A percentile compares a stretch with the other conserved stretches of the same genome.
phyloP scores from a whole-genome alignment of 2,797 vertebrate genomes.

The Arvicola amphibius region DNA sequence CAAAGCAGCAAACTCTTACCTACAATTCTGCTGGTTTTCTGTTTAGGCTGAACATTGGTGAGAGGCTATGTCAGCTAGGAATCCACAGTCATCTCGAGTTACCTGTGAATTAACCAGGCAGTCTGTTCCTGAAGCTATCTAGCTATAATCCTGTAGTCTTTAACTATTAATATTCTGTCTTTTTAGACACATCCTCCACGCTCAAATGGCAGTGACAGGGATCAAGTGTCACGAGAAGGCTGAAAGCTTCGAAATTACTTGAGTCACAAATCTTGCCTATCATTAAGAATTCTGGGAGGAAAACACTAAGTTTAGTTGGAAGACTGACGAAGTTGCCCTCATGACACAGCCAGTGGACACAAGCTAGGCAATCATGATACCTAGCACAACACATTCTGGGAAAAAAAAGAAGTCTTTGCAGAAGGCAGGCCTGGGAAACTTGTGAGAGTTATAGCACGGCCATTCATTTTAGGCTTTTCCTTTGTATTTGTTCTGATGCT shows the following conservation, averaged over 20 bases:
- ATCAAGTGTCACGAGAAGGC: neutral
- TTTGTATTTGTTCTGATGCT: neutral
- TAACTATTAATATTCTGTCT: neutral
- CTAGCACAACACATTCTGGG: neutral
- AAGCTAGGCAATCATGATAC: neutral
- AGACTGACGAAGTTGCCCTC: neutral
- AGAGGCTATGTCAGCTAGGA: neutral
- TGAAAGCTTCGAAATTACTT: neutral
- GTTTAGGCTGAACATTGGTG: neutral
- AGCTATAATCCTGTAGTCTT: neutral
- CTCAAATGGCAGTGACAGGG: no score
- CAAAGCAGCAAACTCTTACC: neutral
- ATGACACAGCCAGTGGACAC: neutral
- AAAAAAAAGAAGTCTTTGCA: neutral
- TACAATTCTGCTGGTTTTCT: neutral
- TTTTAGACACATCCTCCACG: no score
- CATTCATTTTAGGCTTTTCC: neutral
- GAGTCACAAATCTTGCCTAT: neutral
- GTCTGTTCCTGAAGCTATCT: neutral
- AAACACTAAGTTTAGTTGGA: neutral
- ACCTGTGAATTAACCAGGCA: neutral
- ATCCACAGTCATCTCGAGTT: no score
- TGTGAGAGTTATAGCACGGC: neutral
- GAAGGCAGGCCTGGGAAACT: neutral
- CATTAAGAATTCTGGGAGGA: no score